These are phyloP conservation scores for Bilobella aurantiaca DNA, from an alignment of 1,140 invertebrate species.

Conservation along the genomic window DNA sequence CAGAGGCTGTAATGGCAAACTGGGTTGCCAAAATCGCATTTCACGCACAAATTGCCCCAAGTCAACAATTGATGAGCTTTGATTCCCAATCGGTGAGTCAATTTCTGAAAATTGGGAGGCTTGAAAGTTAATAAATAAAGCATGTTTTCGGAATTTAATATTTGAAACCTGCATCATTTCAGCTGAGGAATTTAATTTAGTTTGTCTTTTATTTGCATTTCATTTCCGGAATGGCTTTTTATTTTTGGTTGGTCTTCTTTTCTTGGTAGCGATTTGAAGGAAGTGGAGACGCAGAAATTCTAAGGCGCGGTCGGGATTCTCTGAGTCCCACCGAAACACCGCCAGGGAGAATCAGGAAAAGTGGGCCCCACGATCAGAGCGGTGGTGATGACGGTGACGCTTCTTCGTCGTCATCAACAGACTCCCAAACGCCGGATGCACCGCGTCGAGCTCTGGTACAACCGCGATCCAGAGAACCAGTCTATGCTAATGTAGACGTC, in stretches of 20 bases:
- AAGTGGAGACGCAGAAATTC: slow-evolving; percentile 1
- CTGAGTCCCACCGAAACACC: not conserved
- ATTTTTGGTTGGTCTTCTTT: not conserved
- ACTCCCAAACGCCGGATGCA: slow-evolving; percentile 10
- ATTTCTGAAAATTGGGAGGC: not conserved
- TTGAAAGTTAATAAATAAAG: not conserved
- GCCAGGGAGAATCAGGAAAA: not conserved
- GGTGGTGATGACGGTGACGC: slow-evolving; percentile 24
- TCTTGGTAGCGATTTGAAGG: slow-evolving; percentile 11
- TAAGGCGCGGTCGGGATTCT: not conserved
- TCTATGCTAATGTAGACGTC: slow-evolving; percentile 34
- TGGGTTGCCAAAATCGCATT: slow-evolving; percentile 92
- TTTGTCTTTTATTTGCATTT: slow-evolving; percentile 14
- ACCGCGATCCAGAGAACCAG: slow-evolving; percentile 31
- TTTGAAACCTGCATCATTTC: not conserved
- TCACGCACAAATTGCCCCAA: slow-evolving; percentile 81
- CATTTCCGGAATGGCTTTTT: slow-evolving; percentile 11
- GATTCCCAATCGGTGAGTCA: slow-evolving; percentile 46
- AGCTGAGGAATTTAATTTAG: not conserved
- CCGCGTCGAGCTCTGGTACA: slow-evolving; percentile 16
- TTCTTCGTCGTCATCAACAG: slow-evolving; percentile 11
- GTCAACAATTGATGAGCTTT: slow-evolving; percentile 74
- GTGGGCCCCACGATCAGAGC: not conserved
- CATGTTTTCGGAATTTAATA: not conserved
- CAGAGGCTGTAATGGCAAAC: slow-evolving; percentile 66